A percentile compares a stretch with the other conserved stretches of the same genome.
Conservation (phyloP, 2,888 invertebrate species). For the Perizoma flavofasciatum region DNA sequence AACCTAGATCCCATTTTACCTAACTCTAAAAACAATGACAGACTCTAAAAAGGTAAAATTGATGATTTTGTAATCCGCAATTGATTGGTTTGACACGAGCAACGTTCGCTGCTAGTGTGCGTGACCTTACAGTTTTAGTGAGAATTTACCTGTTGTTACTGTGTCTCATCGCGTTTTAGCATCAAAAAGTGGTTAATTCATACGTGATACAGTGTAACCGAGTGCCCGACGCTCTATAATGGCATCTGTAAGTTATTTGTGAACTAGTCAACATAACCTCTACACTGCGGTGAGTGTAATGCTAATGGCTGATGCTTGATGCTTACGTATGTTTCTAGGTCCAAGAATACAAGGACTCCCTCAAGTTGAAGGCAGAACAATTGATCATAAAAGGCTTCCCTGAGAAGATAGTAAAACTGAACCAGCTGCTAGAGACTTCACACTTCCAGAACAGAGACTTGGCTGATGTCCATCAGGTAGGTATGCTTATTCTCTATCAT, state of each 20-base stretch:
- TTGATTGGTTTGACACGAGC: constrained; percentile 59
- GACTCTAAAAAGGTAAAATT: constrained; percentile 76
- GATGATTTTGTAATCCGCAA: constrained; percentile 25
- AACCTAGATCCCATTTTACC: constrained; percentile 39
- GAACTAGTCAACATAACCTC: constrained; percentile 60
- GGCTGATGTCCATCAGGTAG: constrained; percentile 89
- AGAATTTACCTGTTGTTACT: constrained; percentile 38
- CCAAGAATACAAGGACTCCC: constrained; percentile 94
- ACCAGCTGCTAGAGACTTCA: constrained; percentile 92
- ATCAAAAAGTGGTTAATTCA: constrained; percentile 28
- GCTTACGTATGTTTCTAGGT: constrained; percentile 84
- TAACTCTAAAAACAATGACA: constrained; percentile 63
- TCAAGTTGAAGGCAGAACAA: constrained; percentile 94
- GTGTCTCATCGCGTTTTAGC: constrained; percentile 18
- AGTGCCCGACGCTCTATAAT: constrained; percentile 37
- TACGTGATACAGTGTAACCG: constrained; percentile 31
- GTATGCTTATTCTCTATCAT: neutral
- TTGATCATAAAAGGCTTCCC: constrained; percentile 96
- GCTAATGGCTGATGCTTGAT: constrained; percentile 46
- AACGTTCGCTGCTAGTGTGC: constrained; percentile 61
- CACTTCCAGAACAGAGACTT: constrained; percentile 92
- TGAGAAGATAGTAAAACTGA: constrained; percentile 95
- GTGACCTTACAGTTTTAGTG: constrained; percentile 55
- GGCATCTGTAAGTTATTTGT: constrained; percentile 49
- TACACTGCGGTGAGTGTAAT: constrained; percentile 46